Percentiles rank a stretch among this genome's conserved stretches.
Evolutionary conservation across 2,888 invertebrate genomes (phyloP).

Genomic region (Hyalella azteca): DNA sequence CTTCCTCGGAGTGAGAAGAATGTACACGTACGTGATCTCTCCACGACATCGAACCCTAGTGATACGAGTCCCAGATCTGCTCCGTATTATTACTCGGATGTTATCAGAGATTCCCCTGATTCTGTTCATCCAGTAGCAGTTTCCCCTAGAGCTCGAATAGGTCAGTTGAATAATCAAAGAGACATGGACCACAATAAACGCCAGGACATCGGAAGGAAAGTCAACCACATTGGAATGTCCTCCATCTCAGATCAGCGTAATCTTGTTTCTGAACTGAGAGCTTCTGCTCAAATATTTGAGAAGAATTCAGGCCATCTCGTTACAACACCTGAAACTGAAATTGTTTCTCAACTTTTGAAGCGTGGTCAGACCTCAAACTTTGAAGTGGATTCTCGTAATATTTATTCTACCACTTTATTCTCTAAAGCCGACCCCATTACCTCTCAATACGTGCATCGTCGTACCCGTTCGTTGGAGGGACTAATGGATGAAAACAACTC

Average conservation of each 20-base stretch:
- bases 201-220: slow-evolving; percentile 58
- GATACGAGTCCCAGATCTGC: slow-evolving; percentile 58
- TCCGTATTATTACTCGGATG: slow-evolving; percentile 59
- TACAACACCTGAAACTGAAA: not conserved
- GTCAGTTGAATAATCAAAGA: slow-evolving; percentile 58
- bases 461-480: slow-evolving; percentile 58
- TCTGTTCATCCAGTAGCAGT: slow-evolving; percentile 41
- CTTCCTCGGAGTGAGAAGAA: slow-evolving; percentile 38
- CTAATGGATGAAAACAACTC: slow-evolving; percentile 48
- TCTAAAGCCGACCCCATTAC: slow-evolving; percentile 10
- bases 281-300: slow-evolving; percentile 13
- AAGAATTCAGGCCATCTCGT: not conserved
- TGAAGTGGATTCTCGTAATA: slow-evolving; percentile 55
- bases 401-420: slow-evolving; percentile 52
- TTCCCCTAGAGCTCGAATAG: slow-evolving; percentile 43
- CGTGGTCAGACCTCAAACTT: slow-evolving; percentile 49
- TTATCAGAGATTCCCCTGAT: slow-evolving; percentile 54
- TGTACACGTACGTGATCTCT: slow-evolving; percentile 47
- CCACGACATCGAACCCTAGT: slow-evolving; percentile 54
- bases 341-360: slow-evolving; percentile 34
- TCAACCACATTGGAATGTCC: slow-evolving; percentile 51
- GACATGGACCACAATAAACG: slow-evolving; percentile 57
- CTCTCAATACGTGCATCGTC: slow-evolving; percentile 44
- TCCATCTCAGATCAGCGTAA: not conserved
- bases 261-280: slow-evolving; percentile 4